These are phyloP conservation scores for Peucedramus taeniatus DNA, from an alignment of 2,113 vertebrate species.

Conservation along the genomic window DNA sequence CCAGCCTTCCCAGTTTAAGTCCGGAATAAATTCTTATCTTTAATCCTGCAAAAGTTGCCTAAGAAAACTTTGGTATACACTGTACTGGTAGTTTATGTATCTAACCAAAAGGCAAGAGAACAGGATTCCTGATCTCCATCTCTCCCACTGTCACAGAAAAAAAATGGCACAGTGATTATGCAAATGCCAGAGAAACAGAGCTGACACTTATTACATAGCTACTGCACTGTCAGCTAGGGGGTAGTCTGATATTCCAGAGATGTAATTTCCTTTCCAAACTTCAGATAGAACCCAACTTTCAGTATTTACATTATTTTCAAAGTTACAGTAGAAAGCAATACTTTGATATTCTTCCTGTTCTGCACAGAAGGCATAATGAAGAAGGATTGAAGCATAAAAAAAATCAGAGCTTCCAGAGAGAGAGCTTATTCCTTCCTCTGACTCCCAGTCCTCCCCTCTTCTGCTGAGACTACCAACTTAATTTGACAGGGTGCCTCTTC, in stretches of 20 bases:
- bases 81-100: not conserved
- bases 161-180: not conserved
- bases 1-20: not conserved
- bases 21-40: not conserved
- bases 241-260: not conserved
- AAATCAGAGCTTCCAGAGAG: not conserved
- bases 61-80: not conserved
- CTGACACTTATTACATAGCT: not conserved
- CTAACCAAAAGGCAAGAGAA: not conserved
- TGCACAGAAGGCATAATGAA: not conserved
- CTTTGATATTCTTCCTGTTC: not conserved
- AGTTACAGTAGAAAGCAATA: not conserved
- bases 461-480: not conserved
- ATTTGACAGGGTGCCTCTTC: not conserved
- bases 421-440: not conserved
- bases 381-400: not conserved
- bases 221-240: not conserved
- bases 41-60: not conserved
- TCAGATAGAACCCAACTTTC: not conserved
- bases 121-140: not conserved
- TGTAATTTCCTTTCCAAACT: not conserved
- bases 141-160: not conserved
- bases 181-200: not conserved
- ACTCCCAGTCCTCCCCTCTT: not conserved
- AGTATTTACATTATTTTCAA: not conserved